phyloP scores from a whole-genome alignment of 1,140 invertebrate genomes.

The Panagrolaimus sp. region DNA sequence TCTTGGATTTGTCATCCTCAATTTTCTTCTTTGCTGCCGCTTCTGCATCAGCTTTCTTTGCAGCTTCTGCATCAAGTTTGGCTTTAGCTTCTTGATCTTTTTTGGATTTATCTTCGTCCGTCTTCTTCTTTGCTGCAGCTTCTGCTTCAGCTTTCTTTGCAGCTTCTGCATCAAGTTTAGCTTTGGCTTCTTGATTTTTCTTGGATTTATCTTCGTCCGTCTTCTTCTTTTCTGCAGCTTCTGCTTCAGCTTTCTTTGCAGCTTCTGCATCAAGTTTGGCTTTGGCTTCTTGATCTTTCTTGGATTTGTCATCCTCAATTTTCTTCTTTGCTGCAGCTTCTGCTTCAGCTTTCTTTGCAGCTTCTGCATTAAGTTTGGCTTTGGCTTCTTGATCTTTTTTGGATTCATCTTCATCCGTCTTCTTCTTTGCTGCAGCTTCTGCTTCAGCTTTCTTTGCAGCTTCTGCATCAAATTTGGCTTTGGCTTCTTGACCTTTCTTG shows the following conservation, averaged over 20 bases:
- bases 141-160: neutral
- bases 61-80: neutral
- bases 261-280: neutral
- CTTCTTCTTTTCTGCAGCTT: too few relatives aligned
- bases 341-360: constrained; percentile 2
- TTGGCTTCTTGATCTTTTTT: neutral
- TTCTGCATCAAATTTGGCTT: neutral
- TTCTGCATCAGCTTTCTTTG: neutral
- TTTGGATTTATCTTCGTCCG: neutral
- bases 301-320: neutral
- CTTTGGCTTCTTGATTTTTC: neutral
- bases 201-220: neutral
- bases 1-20: neutral
- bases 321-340: too few relatives aligned
- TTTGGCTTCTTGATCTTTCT: neutral
- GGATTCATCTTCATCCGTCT: neutral
- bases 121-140: neutral
- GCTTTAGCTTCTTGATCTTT: neutral
- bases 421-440: neutral
- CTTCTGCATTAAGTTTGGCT: neutral
- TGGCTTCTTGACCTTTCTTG: neutral
- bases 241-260: constrained; percentile 2
- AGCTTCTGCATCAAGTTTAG: neutral
- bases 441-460: neutral
- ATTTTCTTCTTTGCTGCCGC: neutral